Base-by-base conservation (phyloP, 30 jellyfish, hydroid and myxozoan species). In the Rhopilema esculentum region DNA sequence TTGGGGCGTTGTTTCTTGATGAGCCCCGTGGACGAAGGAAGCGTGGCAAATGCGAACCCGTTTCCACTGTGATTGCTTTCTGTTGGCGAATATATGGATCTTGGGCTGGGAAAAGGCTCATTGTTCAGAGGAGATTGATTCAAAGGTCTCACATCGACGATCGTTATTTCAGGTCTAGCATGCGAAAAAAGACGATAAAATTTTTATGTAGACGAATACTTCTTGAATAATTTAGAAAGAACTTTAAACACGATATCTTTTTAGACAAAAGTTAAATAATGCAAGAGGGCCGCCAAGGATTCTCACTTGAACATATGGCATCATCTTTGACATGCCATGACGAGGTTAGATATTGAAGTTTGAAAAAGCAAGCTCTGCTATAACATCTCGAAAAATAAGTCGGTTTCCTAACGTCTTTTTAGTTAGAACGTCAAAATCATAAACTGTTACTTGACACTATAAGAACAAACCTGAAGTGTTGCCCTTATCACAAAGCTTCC, bases 91-190 rank as follows among this genome's bases (percentile, higher is more conserved):
- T 26, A 73, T 23, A 63, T 68, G 23, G 75, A 49, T 66, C 79
- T 49, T 8, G 85, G 0, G 61, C 32, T 77, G 19, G 68, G 48
- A 75, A 24, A 69, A 24, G 67, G 27, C 1, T 62, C 83, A 48
- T n/a, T 49, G 53, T 27, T 49, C 73, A 84, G 74, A 1, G 74
- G 74, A 1, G 78, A 70, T 15, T 85, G 88, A 29, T 63, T 65
- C 88, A 85, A 33, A 76, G 94, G 94, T 75, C 94, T 66, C 48
- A 87, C 94, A 20, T 81, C 85, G 16, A 85, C 63, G 6, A 85
- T 66, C 64, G 87, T 85, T 72, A 85, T 85, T 49, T 74, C 88
- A 25, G 94, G 94, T 79, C 94, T 85, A 48, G 0, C 19, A 80
- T 17, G n/a, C 22, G 65, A 79, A 22, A 28, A 61, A 26, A 8